Percentiles rank a stretch among this genome's conserved stretches.
Evolutionary conservation across 1,140 invertebrate species (phyloP).

Genomic region (Choristoneura fumiferana): DNA sequence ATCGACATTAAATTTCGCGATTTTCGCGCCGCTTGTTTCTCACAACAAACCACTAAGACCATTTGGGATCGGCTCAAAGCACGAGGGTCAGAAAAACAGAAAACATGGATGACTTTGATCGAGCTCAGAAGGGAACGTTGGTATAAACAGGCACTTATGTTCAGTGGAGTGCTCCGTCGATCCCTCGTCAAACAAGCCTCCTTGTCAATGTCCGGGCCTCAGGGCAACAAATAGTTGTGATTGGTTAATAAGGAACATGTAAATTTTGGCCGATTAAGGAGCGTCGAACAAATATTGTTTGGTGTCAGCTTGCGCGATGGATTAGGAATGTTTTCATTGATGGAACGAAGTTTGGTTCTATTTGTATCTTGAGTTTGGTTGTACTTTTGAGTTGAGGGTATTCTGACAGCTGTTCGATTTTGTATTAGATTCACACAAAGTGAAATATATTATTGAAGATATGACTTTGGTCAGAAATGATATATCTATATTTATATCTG

Average conservation of each 20-base stretch:
- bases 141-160: conserved; percentile 13
- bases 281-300: not conserved
- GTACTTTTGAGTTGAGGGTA: too few species aligned
- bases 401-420: too few species aligned
- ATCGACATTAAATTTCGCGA: not conserved
- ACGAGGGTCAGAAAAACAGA: conserved; percentile 7
- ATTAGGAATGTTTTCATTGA: too few species aligned
- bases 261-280: not conserved
- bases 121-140: not conserved
- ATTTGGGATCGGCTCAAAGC: not conserved
- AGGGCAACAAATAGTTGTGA: not conserved
- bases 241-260: conserved; percentile 3
- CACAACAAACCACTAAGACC: not conserved
- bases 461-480: too few species aligned
- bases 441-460: too few species aligned
- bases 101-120: conserved; percentile 10
- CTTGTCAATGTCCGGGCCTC: conserved; percentile 5
- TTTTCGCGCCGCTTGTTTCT: conserved; percentile 5
- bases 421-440: too few species aligned
- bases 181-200: conserved; percentile 5
- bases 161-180: not conserved
- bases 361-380: too few species aligned
- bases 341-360: too few species aligned
- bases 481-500: too few species aligned
- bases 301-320: too few species aligned